These are phyloP conservation scores for Osmoderma eremita DNA, from an alignment of 2,888 invertebrate species.

Conservation along the genomic window DNA sequence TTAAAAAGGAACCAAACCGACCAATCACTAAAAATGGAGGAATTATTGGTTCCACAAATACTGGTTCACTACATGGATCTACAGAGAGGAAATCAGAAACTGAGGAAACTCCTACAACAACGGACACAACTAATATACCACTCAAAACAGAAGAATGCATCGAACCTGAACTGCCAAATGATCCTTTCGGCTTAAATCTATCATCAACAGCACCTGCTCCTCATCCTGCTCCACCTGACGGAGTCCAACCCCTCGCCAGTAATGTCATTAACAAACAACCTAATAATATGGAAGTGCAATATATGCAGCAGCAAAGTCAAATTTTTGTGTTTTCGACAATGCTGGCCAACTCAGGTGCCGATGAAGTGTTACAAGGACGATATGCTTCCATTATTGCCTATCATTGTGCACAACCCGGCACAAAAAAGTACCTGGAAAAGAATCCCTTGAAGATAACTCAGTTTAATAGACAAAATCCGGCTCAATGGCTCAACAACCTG, in stretches of 20 bases:
- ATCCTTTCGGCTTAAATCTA: conserved; percentile 59
- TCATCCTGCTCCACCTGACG: conserved; percentile 67
- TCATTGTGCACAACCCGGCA: conserved; percentile 94
- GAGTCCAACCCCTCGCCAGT: conserved; percentile 78
- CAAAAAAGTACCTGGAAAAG: conserved; percentile 95
- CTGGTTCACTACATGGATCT: conserved; percentile 60
- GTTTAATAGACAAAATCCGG: conserved; percentile 84
- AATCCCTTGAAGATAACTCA: conserved; percentile 90
- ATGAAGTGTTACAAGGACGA: conserved; percentile 88
- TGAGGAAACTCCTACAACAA: conserved; percentile 51
- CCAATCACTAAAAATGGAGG: conserved; percentile 62
- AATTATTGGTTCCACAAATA: conserved; percentile 63
- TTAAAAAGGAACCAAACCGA: conserved; percentile 60
- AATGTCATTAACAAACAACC: conserved; percentile 83
- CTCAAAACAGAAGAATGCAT: conserved; percentile 61
- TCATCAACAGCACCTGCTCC: conserved; percentile 55
- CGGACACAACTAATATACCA: conserved; percentile 52
- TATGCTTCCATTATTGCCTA: conserved; percentile 93
- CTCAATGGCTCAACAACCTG: conserved; percentile 82
- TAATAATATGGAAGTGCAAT: conserved; percentile 85
- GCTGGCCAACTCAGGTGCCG: conserved; percentile 94
- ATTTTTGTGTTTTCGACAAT: conserved; percentile 97
- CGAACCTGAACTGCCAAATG: conserved; percentile 59
- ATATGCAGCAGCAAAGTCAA: conserved; percentile 96
- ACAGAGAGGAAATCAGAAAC: conserved; percentile 59